Percentiles rank a stretch among this genome's conserved stretches.
These are phyloP conservation scores for Phyllopteryx taeniolatus DNA, from an alignment of 2,113 vertebrate genomes.

Conservation along the genomic window DNA sequence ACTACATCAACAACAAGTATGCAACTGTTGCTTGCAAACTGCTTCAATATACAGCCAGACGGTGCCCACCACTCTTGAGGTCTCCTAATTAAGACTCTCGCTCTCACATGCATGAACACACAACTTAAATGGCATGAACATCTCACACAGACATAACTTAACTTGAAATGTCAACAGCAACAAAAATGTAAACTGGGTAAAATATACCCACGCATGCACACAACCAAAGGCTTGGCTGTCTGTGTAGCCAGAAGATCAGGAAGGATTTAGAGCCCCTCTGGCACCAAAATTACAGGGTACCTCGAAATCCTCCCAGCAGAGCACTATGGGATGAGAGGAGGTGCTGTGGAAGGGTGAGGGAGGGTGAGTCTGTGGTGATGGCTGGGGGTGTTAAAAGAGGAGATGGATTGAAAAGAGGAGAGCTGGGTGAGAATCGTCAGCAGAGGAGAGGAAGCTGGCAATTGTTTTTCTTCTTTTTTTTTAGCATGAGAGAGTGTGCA, in stretches of 20 bases:
- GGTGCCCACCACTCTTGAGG: slow-evolving; percentile 53
- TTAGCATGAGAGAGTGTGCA: slow-evolving; percentile 28
- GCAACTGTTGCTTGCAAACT: slow-evolving; percentile 58
- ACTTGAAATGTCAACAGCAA: slow-evolving; percentile 16
- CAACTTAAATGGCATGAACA: not conserved
- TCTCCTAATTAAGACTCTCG: slow-evolving; percentile 32
- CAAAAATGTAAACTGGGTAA: slow-evolving; percentile 21
- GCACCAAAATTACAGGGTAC: slow-evolving; percentile 71
- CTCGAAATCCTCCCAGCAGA: slow-evolving; percentile 71
- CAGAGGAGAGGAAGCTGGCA: slow-evolving; percentile 47
- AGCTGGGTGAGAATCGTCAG: slow-evolving; percentile 18
- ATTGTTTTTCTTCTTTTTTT: slow-evolving; percentile 52
- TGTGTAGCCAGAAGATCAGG: slow-evolving; percentile 63
- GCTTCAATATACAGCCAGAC: slow-evolving; percentile 51
- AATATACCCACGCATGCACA: slow-evolving; percentile 3
- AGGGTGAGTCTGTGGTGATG: slow-evolving; percentile 1
- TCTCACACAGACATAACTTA: slow-evolving; percentile 16
- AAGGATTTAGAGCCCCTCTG: slow-evolving; percentile 64
- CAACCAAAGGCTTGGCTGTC: slow-evolving; percentile 25
- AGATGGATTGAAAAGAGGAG: slow-evolving; percentile 37
- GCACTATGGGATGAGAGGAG: slow-evolving; percentile 50
- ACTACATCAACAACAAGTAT: slow-evolving; percentile 4
- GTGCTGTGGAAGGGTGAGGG: slow-evolving; percentile 25
- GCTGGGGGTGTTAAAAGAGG: slow-evolving; percentile 25
- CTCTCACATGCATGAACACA: not conserved